Base-by-base conservation (phyloP, 2,888 invertebrate species). In the Synergus laeviventris region DNA sequence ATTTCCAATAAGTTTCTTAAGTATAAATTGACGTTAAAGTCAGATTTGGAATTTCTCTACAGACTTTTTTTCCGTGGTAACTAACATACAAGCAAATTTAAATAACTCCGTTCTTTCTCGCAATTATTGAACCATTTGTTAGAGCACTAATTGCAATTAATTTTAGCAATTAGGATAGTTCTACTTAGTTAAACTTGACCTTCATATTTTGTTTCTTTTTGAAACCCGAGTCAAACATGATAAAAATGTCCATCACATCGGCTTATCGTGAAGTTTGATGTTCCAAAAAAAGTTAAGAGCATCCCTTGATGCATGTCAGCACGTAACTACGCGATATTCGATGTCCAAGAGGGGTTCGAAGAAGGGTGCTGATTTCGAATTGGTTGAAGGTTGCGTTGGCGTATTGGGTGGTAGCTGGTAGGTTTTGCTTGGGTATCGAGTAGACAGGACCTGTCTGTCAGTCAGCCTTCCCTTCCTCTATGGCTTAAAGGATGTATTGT, bases 381-480 rank as follows among this genome's bases (percentile, higher is more conserved):
- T 70, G 75, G 73, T 73, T 61, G 74, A 62, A 80, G 80, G 78
- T 74, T 73, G 83, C 75, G 78, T 75, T 73, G 83, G 76, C 74
- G 66, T 66, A 45, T 64, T 64, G 64, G 64, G 18, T 64, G 42
- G 80, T 79, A 80, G 64, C 11, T 64, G 42, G 79, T 79, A 80
- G 84, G 77, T 84, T 86, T 87, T 84, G 86, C 85, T 86, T 82
- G 84, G 84, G 82, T 86, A 87, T 87, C 84, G 83, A 84, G 85
- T 86, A 87, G 87, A 87, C 87, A 86, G 86, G 85, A 86, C 84
- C 86, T 87, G 88, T 88, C 88, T 86, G 82, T 82, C 82, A 75
- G 74, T 73, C 75, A 77, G 82, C 76, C 75, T 78, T 45, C 76
- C 77, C 80, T 75, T 84, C 81, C 82, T 81, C 78, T 82, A 82